Evolutionary conservation across 2,113 vertebrate genomes (phyloP), one percentile per base, ranked within the genome.

Genomic region (Hylia prasina): DNA sequence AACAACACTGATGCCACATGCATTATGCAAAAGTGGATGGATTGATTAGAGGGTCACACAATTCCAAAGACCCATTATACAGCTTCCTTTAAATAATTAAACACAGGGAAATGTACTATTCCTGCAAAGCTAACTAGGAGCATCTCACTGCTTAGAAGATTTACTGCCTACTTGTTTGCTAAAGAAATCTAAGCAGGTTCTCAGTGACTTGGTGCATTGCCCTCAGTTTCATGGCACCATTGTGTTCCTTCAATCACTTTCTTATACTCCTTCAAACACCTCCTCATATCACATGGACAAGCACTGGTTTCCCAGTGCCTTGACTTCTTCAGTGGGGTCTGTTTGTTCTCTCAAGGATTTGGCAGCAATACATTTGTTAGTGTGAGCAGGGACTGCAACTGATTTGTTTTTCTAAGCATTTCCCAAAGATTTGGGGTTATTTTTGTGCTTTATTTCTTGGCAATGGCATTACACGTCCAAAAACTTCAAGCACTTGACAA

Each of bases 71-170:
- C 31, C 80, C 89, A 91, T 93, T 96, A 95, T 61, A 35, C 37
- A 47, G 76, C 65, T 88, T 83, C n/a, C 69, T 93, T 82, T 95
- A 73, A 96, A 97, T 96, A 95, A 97, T 97, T 97, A 94, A 97
- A 73, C 39, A 87, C 28, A 35, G 56, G 76, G 23, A 65, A 91
- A 76, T 23, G 51, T 20, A 33, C 54, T 25, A 15, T 33, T 88
- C 42, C 78, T 50, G 70, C 65, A 87, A 84, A 89, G 81, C 60
- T 54, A 71, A 70, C 45, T 33, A 23, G 71, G 64, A 93, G 64
- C 68, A 44, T 10, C 61, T 57, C 19, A 0, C 79, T 45, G 0
- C 58, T 66, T 19, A 16, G 25, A 60, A 66, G 45, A 86, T 79
- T 86, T 48, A 6, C 45, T 51, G 7, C 14, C 10, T 39, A 9